Percentiles rank a stretch among this genome's conserved stretches.
Evolutionary conservation across 2,113 vertebrate species (phyloP).

Genomic region (Hydropotes inermis): DNA sequence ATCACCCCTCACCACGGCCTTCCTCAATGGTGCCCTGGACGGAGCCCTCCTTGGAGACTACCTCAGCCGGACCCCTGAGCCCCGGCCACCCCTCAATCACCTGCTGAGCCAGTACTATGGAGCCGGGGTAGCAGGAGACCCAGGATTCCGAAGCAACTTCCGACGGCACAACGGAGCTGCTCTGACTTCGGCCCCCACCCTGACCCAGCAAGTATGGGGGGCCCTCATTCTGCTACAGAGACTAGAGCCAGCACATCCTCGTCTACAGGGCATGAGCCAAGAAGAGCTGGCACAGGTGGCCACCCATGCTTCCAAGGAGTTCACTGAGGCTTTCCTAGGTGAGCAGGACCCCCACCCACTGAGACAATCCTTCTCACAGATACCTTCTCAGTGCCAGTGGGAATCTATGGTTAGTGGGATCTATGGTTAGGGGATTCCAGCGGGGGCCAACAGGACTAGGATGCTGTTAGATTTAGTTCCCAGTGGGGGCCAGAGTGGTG

Average conservation of each 20-base stretch:
- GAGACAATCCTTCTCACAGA: not conserved
- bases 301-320: slow-evolving; percentile 75
- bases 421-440: not conserved
- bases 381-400: not conserved
- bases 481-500: no score
- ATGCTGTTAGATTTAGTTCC: not conserved
- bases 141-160: slow-evolving; percentile 77
- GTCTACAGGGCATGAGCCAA: slow-evolving; percentile 30
- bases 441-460: not conserved
- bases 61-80: slow-evolving; percentile 49
- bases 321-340: slow-evolving; percentile 86
- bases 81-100: slow-evolving; percentile 69
- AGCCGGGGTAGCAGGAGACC: not conserved
- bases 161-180: slow-evolving; percentile 81
- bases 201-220: slow-evolving; percentile 79
- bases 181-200: not conserved
- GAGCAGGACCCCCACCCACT: not conserved
- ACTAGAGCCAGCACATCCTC: not conserved
- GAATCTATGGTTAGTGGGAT: not conserved
- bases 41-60: slow-evolving; percentile 84
- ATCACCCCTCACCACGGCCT: slow-evolving; percentile 76
- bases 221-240: slow-evolving; percentile 74
- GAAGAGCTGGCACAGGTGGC: slow-evolving; percentile 51
- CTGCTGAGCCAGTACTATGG: slow-evolving; percentile 84
- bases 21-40: slow-evolving; percentile 90